Base-by-base conservation (phyloP, 2,113 vertebrate genomes). In the Microcebus jonahi region DNA sequence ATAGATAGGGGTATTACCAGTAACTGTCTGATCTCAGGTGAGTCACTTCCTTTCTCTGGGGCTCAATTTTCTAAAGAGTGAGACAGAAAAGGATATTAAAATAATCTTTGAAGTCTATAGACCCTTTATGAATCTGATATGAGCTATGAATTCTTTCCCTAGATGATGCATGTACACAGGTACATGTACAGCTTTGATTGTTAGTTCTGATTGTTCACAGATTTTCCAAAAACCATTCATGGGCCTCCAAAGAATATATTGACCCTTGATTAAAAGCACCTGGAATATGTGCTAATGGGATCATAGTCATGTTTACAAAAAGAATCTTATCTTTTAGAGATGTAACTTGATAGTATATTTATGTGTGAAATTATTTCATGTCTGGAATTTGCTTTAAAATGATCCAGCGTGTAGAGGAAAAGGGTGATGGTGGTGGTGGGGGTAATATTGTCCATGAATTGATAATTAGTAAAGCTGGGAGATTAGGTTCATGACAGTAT, bases 341-440 rank as follows among this genome's bases (percentile, higher is more conserved):
- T 75, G 25, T 3, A 77, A 55, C 29, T 67, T 39, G 31, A 86
- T 75, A 76, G 73, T 15, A 73, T 81, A 75, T 59, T 85, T 80
- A 31, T 1, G 9, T 13, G 20, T 79, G 25, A 86, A 91, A 71
- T 39, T 5, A 85, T n/a, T 14, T 63, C 79, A 87, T 42, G 73
- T 34, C 25, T 84, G 50, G 48, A 77, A 83, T 65, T 88, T 86
- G 36, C 50, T 90, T 95, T 86, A 67, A 63, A 76, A 88, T 71
- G 59, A 91, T 68, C 39, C 67, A 12, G 25, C 57, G 27, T 61
- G 29, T 20, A 4, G 20, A 8, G n/a, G 10, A 55, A 42, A 10
- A 10, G 3, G 12, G 57, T 42, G 23, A 57, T 7, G 15, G 18
- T 12, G 29, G 5, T 23, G 10, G 36, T 31, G 55, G 36, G 29